phyloP scores from a whole-genome alignment of 2,797 vertebrate species.

The Hozukius guyotensis region DNA sequence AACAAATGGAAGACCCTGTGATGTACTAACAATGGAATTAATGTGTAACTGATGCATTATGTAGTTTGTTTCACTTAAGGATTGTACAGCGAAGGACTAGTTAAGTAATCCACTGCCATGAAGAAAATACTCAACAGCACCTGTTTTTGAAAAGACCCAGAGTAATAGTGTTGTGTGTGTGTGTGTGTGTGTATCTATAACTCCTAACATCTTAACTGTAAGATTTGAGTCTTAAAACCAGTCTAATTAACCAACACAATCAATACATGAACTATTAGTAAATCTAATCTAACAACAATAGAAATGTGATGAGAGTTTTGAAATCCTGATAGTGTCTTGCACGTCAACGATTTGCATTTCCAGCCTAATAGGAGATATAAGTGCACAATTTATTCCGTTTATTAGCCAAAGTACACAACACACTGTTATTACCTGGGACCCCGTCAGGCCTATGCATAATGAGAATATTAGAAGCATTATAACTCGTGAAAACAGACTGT shows the following conservation, averaged over 20 bases:
- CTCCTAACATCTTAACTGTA: constrained; percentile 13
- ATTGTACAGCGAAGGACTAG: constrained; percentile 33
- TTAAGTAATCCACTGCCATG: constrained; percentile 63
- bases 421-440: constrained; percentile 15
- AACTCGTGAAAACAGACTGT: constrained; percentile 42
- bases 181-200: constrained; percentile 4
- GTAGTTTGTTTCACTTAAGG: constrained; percentile 3
- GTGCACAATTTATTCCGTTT: not conserved
- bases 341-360: constrained; percentile 29
- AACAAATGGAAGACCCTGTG: constrained; percentile 32
- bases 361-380: constrained; percentile 10
- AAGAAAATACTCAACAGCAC: constrained; percentile 15
- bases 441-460: constrained; percentile 44
- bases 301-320: not conserved
- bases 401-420: constrained; percentile 26
- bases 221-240: not conserved
- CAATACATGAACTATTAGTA: not conserved
- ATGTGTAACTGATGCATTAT: constrained; percentile 2
- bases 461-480: constrained; percentile 19
- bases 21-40: not conserved
- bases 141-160: constrained; percentile 23
- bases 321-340: not conserved
- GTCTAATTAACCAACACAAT: not conserved
- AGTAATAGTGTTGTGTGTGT: constrained; percentile 2
- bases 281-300: not conserved